Percentiles rank a stretch among this genome's conserved stretches.
Conservation (phyloP, 2,797 vertebrate species). For the Neosilurus mollespiculum region DNA sequence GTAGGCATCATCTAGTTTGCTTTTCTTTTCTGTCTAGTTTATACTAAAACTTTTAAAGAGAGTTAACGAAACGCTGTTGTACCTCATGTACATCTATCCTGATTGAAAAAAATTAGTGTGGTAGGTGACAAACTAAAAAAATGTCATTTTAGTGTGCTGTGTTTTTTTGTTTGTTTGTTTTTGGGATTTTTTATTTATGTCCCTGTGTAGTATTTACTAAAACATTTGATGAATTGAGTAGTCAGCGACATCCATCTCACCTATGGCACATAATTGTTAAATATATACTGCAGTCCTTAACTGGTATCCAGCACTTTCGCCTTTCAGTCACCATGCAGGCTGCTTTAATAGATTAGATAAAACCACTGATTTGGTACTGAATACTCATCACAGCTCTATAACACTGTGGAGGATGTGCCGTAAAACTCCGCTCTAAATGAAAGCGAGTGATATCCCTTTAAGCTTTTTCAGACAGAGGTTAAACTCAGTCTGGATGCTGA, state of each 20-base stretch:
- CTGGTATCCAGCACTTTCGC: neutral
- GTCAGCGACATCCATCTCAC: too few species aligned
- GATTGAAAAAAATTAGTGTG: too few species aligned
- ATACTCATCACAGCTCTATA: neutral
- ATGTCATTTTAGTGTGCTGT: too few species aligned
- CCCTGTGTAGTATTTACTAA: neutral
- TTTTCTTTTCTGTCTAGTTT: too few species aligned
- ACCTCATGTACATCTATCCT: too few species aligned
- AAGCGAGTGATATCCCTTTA: constrained; percentile 5
- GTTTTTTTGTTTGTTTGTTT: too few species aligned
- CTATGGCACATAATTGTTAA: too few species aligned
- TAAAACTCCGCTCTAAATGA: neutral
- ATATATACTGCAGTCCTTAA: neutral
- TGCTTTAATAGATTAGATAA: neutral
- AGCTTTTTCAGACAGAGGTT: constrained; percentile 8
- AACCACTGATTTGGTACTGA: neutral
- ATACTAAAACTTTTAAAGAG: too few species aligned
- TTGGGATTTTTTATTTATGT: too few species aligned
- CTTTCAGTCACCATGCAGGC: neutral
- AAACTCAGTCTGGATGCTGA: neutral
- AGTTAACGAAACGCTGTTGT: too few species aligned
- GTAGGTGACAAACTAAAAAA: too few species aligned
- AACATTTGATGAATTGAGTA: neutral
- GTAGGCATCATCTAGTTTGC: too few species aligned
- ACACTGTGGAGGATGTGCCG: constrained; percentile 12